Evolutionary conservation across 2,888 invertebrate genomes (phyloP).

Genomic region (Onchidella celtica): DNA sequence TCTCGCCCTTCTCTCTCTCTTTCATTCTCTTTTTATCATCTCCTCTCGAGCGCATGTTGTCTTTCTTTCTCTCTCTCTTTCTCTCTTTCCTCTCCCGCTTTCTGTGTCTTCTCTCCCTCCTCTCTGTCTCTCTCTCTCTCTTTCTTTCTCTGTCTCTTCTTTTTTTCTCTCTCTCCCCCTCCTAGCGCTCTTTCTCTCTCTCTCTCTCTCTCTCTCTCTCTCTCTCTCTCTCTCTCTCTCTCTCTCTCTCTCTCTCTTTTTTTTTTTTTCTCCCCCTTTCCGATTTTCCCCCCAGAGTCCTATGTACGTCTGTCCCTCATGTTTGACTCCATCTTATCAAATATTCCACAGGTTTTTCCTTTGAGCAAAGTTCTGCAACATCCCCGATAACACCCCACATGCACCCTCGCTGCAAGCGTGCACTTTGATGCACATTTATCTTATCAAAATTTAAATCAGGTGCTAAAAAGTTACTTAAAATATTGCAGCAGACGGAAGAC

Average conservation of each 20-base stretch:
- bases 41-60: neutral
- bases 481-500: no score
- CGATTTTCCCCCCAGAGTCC: neutral
- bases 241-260: conserved; percentile 15
- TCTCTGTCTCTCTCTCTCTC: conserved; percentile 11
- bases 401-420: no score
- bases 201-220: conserved; percentile 16
- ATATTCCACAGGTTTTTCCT: no score
- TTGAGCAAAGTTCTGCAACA: no score
- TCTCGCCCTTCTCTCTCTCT: neutral
- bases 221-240: conserved; percentile 1
- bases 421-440: no score
- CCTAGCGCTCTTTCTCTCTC: neutral
- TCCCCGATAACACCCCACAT: no score
- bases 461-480: no score
- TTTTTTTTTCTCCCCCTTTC: conserved; percentile 1
- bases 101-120: neutral
- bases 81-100: neutral
- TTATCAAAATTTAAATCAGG: no score
- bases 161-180: conserved; percentile 13
- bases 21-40: neutral
- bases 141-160: conserved; percentile 21
- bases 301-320: neutral
- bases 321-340: neutral
- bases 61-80: no score